Evolutionary conservation across 1,140 invertebrate genomes (phyloP).

Genomic region (Watersipora subatra): DNA sequence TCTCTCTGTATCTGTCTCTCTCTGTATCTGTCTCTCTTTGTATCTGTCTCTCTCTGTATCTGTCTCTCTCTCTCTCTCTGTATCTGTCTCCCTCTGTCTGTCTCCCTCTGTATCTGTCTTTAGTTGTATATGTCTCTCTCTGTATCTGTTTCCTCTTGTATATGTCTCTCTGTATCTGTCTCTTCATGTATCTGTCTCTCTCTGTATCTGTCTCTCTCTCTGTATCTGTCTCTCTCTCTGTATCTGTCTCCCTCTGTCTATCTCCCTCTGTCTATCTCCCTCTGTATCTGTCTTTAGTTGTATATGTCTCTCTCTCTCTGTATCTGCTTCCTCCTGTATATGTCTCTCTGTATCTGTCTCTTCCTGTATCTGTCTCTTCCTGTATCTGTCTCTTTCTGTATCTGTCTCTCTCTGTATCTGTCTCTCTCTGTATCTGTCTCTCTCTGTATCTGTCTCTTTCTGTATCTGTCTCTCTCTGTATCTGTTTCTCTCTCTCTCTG

Average conservation of each 20-base stretch:
- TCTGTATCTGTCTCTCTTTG: background rate
- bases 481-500: too few species aligned
- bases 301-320: background rate
- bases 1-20: slow-evolving; percentile 6
- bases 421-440: too few species aligned
- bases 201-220: slow-evolving; percentile 7
- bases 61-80: slow-evolving; percentile 3
- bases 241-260: background rate
- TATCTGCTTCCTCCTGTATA: background rate
- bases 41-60: slow-evolving; percentile 6
- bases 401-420: too few species aligned
- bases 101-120: slow-evolving; percentile 6
- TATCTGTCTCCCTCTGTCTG: slow-evolving; percentile 2
- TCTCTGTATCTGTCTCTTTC: too few species aligned
- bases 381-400: too few species aligned
- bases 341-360: background rate
- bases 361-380: background rate
- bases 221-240: background rate
- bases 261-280: background rate
- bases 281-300: background rate
- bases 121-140: slow-evolving; percentile 7
- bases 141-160: too few species aligned
- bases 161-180: too few species aligned
- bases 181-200: slow-evolving; percentile 6
- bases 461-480: too few species aligned